phyloP scores from a whole-genome alignment of 2,797 vertebrate species.

The Notolepis coatsorum region DNA sequence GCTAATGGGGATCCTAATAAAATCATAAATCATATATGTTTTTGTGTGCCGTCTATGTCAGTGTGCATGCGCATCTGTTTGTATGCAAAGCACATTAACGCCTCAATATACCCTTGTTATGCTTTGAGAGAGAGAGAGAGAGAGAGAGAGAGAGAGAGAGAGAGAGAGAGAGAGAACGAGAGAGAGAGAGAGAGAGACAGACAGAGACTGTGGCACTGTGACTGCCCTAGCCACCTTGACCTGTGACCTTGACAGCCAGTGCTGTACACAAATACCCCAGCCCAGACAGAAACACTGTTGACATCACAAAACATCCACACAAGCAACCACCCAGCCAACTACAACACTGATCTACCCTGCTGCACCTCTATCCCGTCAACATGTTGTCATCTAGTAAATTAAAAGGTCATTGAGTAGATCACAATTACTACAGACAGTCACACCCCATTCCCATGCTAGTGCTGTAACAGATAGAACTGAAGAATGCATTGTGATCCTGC shows the following conservation, averaged over 20 bases:
- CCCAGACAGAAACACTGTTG: not conserved
- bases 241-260: not conserved
- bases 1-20: too few species aligned
- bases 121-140: constrained; percentile 42
- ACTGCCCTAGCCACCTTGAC: not conserved
- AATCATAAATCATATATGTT: too few species aligned
- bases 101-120: constrained; percentile 51
- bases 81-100: constrained; percentile 68
- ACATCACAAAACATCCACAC: not conserved
- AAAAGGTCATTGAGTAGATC: constrained; percentile 70
- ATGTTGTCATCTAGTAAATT: constrained; percentile 66
- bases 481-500: not conserved
- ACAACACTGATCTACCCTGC: not conserved
- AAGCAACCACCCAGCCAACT: constrained; percentile 8
- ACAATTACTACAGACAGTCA: constrained; percentile 58
- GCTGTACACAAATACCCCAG: not conserved
- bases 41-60: not conserved
- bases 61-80: constrained; percentile 23
- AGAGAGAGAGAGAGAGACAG: not conserved
- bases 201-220: not conserved
- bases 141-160: not conserved
- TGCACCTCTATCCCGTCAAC: constrained; percentile 30
- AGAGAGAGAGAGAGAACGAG: not conserved
- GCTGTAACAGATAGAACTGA: too few species aligned
- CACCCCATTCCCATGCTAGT: constrained; percentile 41